Evolutionary conservation across 2,113 vertebrate species (phyloP).

Genomic region (Gracilinanus agilis): DNA sequence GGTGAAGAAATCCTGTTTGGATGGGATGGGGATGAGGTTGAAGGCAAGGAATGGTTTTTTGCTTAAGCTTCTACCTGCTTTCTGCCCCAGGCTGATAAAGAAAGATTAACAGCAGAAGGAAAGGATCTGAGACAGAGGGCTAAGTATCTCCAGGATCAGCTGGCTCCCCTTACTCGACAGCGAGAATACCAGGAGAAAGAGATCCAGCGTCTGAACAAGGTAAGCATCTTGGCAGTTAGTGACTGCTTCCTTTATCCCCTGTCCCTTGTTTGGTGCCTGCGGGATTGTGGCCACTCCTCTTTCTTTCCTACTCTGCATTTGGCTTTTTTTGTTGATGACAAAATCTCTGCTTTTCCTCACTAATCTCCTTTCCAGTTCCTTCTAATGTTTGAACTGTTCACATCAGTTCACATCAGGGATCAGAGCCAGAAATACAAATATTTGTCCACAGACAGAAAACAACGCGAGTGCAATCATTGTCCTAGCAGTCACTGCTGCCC

Average conservation of each 20-base stretch:
- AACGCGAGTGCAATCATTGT: neutral
- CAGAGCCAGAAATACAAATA: neutral
- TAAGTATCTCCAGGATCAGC: slow-evolving; percentile 94
- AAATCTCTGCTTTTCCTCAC: neutral
- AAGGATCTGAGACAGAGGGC: slow-evolving; percentile 94
- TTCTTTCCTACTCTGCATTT: neutral
- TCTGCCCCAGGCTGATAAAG: slow-evolving; percentile 90
- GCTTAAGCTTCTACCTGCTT: neutral
- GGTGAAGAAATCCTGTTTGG: fast-evolving
- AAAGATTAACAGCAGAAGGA: slow-evolving; percentile 91
- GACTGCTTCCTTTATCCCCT: neutral
- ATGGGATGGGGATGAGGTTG: fast-evolving
- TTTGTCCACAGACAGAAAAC: neutral
- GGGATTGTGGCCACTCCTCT: neutral
- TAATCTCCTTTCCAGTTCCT: neutral
- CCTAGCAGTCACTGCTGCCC: neutral
- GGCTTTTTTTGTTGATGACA: neutral
- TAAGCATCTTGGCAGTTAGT: slow-evolving; percentile 38
- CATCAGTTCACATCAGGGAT: too few species aligned
- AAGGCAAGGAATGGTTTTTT: neutral
- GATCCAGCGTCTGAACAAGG: slow-evolving; percentile 97
- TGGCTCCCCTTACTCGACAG: slow-evolving; percentile 93
- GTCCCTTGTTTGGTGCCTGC: neutral
- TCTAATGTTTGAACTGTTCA: neutral
- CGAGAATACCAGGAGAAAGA: slow-evolving; percentile 98